phyloP scores from a whole-genome alignment of 2,888 invertebrate species.

The Tetragonula carbonaria region DNA sequence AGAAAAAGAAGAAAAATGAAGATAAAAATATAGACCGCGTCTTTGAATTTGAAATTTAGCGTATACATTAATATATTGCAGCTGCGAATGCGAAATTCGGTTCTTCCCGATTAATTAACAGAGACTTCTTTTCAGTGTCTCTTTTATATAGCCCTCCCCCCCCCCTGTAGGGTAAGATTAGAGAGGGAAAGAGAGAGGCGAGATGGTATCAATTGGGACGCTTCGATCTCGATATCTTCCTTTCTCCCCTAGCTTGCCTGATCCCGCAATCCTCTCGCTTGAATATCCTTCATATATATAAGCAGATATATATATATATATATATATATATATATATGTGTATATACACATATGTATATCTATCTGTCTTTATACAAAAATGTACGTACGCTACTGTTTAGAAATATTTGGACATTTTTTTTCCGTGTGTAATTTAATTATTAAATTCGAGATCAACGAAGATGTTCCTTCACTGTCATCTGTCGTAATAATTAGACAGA shows the following conservation, averaged over 20 bases:
- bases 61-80: background rate
- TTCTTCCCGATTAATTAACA: conserved; percentile 20
- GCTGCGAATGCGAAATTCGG: background rate
- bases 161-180: conserved; percentile 15
- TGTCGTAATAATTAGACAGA: background rate
- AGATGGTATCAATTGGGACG: conserved; percentile 67
- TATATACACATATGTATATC: background rate
- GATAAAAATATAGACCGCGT: background rate
- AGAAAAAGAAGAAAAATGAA: no score
- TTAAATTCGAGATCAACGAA: no score
- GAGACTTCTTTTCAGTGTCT: conserved; percentile 20
- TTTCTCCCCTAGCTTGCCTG: conserved; percentile 49
- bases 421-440: background rate
- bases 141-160: background rate
- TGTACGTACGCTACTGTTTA: background rate
- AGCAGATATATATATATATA: background rate
- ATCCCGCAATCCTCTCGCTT: conserved; percentile 59
- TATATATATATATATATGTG: no score
- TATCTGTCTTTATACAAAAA: background rate
- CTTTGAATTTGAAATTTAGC: background rate
- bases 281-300: conserved; percentile 24
- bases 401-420: background rate
- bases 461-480: background rate
- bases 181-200: conserved; percentile 56
- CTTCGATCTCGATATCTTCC: conserved; percentile 56